Base-by-base conservation (phyloP, 2,113 vertebrate genomes). In the Atherinomorus stipes region DNA sequence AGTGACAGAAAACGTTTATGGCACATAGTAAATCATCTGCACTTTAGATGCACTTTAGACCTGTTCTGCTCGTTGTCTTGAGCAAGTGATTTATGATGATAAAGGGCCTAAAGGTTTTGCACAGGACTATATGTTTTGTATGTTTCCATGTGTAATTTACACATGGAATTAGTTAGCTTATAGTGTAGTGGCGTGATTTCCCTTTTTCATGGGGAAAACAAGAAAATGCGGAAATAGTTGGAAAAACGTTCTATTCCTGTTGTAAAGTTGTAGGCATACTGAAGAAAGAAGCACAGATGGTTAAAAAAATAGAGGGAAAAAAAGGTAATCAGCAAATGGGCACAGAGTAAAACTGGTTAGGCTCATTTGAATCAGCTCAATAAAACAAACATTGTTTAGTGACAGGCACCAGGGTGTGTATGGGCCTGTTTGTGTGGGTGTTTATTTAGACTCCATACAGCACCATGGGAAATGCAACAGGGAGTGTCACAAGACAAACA, bases 341-440 rank as follows among this genome's bases (percentile, higher is more conserved):
- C 73, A 75, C 75, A 74, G 75, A 81, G 76, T 74, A 40, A 68
- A 83, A 86, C 67, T 65, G 59, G 76, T 72, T 56, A 63, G 72
- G 59, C 53, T 71, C 50, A 69, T 63, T 81, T 87, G 76, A 89
- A 85, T 90, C 84, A 90, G 50, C 58, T 83, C 56, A 83, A 78
- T 86, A 83, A 81, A 90, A 77, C 86, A 91, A 92, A 90, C 85
- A 90, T 67, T 77, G 90, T 91, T 89, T 42, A 88, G 80, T 89
- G 89, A 89, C 81, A 89, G 85, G 72, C 60, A 73, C 49, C 71
- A 63, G 86, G 83, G 76, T 83, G 81, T 87, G 88, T 83, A 74
- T 73, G 50, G 74, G 31, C 61, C 49, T 89, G 75, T 90, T 80
- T 87, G 80, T 80, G 60, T 52, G 76, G 50, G 58, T 73, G 79